Conservation (phyloP, 1,140 invertebrate genomes). For the Magallana angulata region DNA sequence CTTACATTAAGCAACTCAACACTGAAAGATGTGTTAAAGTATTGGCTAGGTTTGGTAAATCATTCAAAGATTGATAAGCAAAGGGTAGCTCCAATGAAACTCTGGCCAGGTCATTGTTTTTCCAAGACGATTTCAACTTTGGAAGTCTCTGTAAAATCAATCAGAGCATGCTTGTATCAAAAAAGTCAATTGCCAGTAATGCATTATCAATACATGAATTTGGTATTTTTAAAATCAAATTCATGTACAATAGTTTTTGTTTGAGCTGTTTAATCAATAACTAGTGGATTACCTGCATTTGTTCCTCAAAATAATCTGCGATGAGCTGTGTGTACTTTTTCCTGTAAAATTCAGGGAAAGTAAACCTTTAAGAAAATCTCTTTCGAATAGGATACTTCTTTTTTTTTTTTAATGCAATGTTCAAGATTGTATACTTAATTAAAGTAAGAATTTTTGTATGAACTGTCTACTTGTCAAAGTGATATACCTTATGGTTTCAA, state of each 20-base stretch:
- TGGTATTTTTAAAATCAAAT: too few relatives aligned
- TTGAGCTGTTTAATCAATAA: too few relatives aligned
- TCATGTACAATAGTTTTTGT: too few relatives aligned
- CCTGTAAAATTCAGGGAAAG: not conserved
- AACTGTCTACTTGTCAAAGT: too few relatives aligned
- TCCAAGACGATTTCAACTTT: not conserved
- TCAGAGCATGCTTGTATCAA: not conserved
- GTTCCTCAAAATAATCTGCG: conserved; percentile 15
- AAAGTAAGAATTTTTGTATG: too few relatives aligned
- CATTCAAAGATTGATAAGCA: not conserved
- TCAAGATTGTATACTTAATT: too few relatives aligned
- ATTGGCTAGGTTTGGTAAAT: not conserved
- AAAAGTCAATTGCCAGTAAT: too few relatives aligned
- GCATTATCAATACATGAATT: too few relatives aligned
- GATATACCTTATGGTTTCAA: conserved; percentile 3
- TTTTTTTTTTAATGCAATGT: too few relatives aligned
- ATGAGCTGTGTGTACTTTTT: conserved; percentile 10
- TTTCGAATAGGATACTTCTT: too few relatives aligned
- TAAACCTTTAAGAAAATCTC: not conserved
- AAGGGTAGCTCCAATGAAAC: conserved; percentile 4
- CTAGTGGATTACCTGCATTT: not conserved
- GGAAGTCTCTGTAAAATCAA: conserved; percentile 5
- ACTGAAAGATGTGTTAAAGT: not conserved
- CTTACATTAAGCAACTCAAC: not conserved
- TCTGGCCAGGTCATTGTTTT: not conserved